Conservation (phyloP, 2,797 vertebrate species). For the Diceros bicornis region DNA sequence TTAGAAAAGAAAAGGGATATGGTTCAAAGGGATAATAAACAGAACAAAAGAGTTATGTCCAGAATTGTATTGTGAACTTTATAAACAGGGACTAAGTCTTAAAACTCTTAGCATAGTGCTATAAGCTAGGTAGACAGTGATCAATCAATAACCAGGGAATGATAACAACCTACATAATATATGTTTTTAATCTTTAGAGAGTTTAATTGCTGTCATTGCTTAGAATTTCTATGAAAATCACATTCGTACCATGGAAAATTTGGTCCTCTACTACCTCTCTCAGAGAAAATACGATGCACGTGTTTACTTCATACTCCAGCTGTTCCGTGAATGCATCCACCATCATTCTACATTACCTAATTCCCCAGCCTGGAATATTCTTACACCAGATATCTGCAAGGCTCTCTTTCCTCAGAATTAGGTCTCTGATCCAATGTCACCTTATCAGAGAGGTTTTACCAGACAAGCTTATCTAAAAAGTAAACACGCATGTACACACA, state of each 20-base stretch:
- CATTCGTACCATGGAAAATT: not conserved
- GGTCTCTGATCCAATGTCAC: not conserved
- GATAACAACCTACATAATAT: not conserved
- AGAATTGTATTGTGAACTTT: not conserved
- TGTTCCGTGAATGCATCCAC: not conserved
- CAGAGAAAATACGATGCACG: not conserved
- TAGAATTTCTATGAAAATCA: slow-evolving; percentile 20
- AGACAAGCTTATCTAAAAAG: not conserved
- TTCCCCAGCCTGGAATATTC: not conserved
- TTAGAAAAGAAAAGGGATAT: not conserved
- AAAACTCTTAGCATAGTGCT: slow-evolving; percentile 15
- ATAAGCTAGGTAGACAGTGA: not conserved
- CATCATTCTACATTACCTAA: not conserved
- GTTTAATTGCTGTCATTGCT: not conserved
- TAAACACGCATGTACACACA: not conserved
- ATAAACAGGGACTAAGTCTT: not conserved
- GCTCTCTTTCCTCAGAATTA: not conserved
- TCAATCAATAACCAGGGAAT: not conserved
- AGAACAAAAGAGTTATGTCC: not conserved
- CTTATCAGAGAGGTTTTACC: not conserved
- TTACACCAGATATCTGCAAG: not conserved
- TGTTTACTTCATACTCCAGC: not conserved
- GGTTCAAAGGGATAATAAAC: not conserved
- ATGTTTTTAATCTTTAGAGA: not conserved
- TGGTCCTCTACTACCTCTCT: not conserved